Conservation (phyloP, 2,888 invertebrate genomes). For the Coleophora flavipennella region DNA sequence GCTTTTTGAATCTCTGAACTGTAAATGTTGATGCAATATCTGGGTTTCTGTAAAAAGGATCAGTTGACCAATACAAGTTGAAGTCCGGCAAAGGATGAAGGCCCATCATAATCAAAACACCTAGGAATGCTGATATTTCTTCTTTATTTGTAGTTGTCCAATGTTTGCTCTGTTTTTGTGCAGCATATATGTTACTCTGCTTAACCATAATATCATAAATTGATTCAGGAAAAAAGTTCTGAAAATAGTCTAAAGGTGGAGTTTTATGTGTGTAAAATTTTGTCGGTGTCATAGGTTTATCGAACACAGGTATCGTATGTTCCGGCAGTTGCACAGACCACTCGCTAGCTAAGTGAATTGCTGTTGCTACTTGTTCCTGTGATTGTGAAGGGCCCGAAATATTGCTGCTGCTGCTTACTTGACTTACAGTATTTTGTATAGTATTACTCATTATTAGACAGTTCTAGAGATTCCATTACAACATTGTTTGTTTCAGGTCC, state of each 20-base stretch:
- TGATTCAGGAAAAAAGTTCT: conserved; percentile 5
- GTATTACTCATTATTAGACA: no score
- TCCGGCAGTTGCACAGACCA: neutral
- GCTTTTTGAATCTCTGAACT: conserved; percentile 4
- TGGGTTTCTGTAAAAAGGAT: neutral
- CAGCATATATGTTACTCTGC: conserved; percentile 4
- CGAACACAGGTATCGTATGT: conserved; percentile 6
- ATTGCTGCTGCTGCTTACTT: no score
- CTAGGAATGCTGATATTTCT: conserved; percentile 24
- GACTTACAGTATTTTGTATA: no score
- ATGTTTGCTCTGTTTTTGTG: conserved; percentile 9
- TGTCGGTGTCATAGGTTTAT: conserved; percentile 2
- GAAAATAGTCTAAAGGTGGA: conserved; percentile 7
- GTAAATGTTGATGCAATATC: neutral
- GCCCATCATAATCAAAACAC: conserved; percentile 27
- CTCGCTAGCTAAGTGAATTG: neutral
- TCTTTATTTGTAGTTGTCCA: conserved; percentile 18
- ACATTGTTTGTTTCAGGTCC: no score
- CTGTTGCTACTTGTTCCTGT: no score
- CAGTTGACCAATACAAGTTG: conserved; percentile 7
- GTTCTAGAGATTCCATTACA: no score
- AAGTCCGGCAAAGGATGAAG: conserved; percentile 22
- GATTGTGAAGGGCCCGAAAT: no score
- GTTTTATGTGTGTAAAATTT: conserved; percentile 7
- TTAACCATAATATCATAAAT: conserved; percentile 2